Conservation (phyloP, 2,113 vertebrate genomes). For the Poecile atricapillus region DNA sequence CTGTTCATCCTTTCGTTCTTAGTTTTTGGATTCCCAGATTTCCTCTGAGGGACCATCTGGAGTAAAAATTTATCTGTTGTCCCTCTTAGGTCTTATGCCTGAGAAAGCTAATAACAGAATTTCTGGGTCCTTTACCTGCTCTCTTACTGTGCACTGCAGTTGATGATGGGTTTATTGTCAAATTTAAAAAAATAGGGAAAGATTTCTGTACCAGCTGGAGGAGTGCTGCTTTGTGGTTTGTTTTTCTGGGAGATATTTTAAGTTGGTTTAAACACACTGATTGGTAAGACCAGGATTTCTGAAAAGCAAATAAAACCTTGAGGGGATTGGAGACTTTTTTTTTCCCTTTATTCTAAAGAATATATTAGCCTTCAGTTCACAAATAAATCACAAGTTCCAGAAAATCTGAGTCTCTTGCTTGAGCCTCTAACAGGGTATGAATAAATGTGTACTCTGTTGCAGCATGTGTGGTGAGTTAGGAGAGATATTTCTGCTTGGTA, state of each 20-base stretch:
- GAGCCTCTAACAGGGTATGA: not conserved
- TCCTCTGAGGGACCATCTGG: not conserved
- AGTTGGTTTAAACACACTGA: not conserved
- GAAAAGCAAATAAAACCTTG: constrained; percentile 8
- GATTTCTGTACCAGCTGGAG: not conserved
- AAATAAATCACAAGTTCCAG: constrained; percentile 17
- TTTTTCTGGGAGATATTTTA: not conserved
- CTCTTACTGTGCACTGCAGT: not conserved
- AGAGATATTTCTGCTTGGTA: not conserved
- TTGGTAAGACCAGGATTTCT: not conserved
- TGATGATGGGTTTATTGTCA: not conserved
- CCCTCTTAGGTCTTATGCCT: not conserved
- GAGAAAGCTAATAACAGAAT: not conserved
- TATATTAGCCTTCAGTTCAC: not conserved
- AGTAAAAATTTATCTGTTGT: not conserved
- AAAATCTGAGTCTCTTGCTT: not conserved
- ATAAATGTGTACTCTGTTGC: not conserved
- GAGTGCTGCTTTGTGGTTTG: not conserved
- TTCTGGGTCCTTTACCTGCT: not conserved
- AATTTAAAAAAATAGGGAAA: not conserved
- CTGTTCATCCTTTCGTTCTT: not conserved
- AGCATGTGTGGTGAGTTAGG: not conserved
- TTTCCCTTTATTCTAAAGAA: not conserved
- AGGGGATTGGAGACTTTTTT: not conserved
- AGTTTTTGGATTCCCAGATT: not conserved